Evolutionary conservation across 2,113 vertebrate genomes (phyloP).

Genomic region (Takifugu bimaculatus): DNA sequence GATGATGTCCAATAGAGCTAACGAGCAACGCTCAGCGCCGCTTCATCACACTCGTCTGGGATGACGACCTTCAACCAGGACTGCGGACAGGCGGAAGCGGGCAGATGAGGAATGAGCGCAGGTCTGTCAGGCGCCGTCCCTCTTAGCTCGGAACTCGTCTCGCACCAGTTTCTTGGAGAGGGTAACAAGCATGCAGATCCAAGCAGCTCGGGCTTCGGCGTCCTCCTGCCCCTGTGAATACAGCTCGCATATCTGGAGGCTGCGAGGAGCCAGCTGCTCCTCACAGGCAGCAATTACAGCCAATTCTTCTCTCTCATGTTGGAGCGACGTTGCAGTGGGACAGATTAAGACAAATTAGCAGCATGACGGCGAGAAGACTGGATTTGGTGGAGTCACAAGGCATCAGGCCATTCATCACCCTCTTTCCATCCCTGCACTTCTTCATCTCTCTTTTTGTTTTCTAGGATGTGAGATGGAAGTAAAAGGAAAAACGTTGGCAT

Average conservation of each 20-base stretch:
- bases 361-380: conserved; percentile 31
- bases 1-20: conserved; percentile 51
- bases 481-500: too few species aligned
- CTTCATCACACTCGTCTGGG: conserved; percentile 43
- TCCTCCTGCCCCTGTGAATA: conserved; percentile 12
- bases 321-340: conserved; percentile 42
- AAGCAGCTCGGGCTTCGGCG: background rate
- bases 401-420: conserved; percentile 42
- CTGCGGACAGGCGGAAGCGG: conserved; percentile 11
- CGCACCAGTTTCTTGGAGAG: background rate
- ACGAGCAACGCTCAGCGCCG: conserved; percentile 25
- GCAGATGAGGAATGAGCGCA: too few species aligned
- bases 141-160: too few species aligned
- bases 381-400: conserved; percentile 51
- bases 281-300: conserved; percentile 44
- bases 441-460: conserved; percentile 3
- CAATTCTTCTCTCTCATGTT: conserved; percentile 48
- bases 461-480: conserved; percentile 2
- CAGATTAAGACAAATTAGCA: conserved; percentile 64
- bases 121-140: too few species aligned
- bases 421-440: conserved; percentile 13
- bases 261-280: conserved; percentile 42
- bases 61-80: conserved; percentile 46
- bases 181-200: conserved; percentile 9
- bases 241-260: conserved; percentile 25